phyloP scores from a whole-genome alignment of 92 coral and sea anemone genomes.

The Isaurus tuberculatus region DNA sequence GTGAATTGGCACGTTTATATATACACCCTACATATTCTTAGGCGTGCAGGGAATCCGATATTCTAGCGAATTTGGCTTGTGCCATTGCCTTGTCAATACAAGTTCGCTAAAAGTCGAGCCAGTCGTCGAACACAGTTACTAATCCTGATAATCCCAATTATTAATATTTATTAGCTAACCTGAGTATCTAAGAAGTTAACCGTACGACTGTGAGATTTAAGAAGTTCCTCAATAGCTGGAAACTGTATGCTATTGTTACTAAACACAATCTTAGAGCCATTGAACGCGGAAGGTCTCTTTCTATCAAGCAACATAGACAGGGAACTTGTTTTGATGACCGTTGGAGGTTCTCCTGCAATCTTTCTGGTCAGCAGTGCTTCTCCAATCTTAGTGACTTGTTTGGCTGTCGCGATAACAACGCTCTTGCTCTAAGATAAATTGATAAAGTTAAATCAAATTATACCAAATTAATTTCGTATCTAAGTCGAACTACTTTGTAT shows the following conservation, averaged over 20 bases:
- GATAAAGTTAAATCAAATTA: not conserved
- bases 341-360: constrained; percentile 37
- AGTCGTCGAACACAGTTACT: no score
- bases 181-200: constrained; percentile 14
- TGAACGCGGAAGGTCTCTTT: constrained; percentile 4
- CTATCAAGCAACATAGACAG: constrained; percentile 24
- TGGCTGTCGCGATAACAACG: not conserved
- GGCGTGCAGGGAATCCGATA: no score
- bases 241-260: constrained; percentile 27
- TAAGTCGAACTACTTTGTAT: no score
- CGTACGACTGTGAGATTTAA: not conserved
- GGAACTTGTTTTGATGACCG: constrained; percentile 2
- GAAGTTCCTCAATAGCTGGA: constrained; percentile 25
- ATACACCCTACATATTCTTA: no score
- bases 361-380: constrained; percentile 19
- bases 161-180: not conserved
- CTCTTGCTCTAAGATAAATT: constrained; percentile 4
- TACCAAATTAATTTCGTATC: no score
- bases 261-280: not conserved
- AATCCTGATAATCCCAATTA: not conserved
- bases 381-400: constrained; percentile 27
- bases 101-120: no score
- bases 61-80: no score
- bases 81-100: no score
- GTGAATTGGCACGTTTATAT: no score